These are phyloP conservation scores for Capromys pilorides DNA, from an alignment of 2,797 vertebrate genomes.

Conservation along the genomic window DNA sequence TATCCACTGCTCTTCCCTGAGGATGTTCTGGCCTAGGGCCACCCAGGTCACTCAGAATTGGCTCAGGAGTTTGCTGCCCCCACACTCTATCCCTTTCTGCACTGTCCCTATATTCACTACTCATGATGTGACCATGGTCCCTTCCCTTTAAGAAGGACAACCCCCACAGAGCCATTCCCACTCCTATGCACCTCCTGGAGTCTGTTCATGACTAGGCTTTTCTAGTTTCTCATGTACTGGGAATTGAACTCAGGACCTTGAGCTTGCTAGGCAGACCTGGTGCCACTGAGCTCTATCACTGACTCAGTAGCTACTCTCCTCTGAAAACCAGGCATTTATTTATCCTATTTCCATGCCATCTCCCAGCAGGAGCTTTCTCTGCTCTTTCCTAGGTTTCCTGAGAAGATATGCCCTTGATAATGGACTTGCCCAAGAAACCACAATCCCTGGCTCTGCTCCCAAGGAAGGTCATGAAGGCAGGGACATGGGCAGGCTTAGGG, in stretches of 20 bases:
- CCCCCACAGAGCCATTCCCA: accelerated
- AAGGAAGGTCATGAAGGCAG: neutral
- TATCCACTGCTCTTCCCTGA: neutral
- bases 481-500: neutral
- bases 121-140: neutral
- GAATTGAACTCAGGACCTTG: no score
- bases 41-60: neutral
- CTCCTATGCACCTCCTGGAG: neutral
- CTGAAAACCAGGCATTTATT: neutral
- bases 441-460: neutral
- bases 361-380: neutral
- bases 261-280: no score
- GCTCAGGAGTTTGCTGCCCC: neutral
- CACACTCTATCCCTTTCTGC: neutral
- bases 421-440: neutral
- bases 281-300: no score
- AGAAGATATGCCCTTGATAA: neutral
- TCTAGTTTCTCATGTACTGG: neutral
- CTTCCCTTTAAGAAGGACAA: neutral
- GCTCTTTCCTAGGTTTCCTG: neutral
- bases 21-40: no score
- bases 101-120: neutral
- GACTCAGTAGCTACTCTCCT: no score
- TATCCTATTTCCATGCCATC: neutral
- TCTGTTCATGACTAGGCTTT: neutral